Percentiles rank a stretch among this genome's conserved stretches.
Conservation (phyloP, 2,113 vertebrate species). For the Poeciliopsis turrubarensis region DNA sequence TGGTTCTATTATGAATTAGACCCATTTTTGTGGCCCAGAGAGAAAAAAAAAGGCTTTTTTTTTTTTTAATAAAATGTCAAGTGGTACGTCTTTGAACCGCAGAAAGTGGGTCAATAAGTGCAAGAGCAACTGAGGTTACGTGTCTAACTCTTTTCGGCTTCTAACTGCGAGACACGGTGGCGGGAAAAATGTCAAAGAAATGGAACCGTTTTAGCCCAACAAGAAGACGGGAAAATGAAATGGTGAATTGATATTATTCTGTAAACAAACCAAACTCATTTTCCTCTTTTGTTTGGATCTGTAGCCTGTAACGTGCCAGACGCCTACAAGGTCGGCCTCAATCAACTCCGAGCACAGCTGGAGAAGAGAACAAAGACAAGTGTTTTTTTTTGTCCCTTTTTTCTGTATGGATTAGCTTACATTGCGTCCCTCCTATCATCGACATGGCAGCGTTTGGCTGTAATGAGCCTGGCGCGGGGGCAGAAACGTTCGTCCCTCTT, state of each 20-base stretch:
- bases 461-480: slow-evolving; percentile 43
- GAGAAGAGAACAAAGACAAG: not conserved
- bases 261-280: not conserved
- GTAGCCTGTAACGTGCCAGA: not conserved
- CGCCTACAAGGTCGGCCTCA: slow-evolving; percentile 13
- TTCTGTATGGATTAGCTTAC: not conserved
- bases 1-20: no score
- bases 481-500: slow-evolving; percentile 25
- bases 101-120: not conserved
- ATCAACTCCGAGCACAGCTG: slow-evolving; percentile 23
- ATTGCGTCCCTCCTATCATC: slow-evolving; percentile 10
- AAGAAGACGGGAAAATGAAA: slow-evolving; percentile 1
- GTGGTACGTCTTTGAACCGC: no score
- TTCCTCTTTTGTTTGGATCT: slow-evolving; percentile 10
- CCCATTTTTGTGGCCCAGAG: no score
- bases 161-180: not conserved
- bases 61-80: not conserved
- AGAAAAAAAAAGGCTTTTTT: no score
- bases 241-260: slow-evolving; percentile 11
- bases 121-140: not conserved
- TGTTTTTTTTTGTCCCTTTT: not conserved
- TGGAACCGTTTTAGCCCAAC: not conserved
- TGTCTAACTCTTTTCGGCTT: not conserved
- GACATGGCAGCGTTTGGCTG: not conserved
- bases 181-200: not conserved